phyloP scores from a whole-genome alignment of 2,888 invertebrate species.

The Caenorhabditis sp. region DNA sequence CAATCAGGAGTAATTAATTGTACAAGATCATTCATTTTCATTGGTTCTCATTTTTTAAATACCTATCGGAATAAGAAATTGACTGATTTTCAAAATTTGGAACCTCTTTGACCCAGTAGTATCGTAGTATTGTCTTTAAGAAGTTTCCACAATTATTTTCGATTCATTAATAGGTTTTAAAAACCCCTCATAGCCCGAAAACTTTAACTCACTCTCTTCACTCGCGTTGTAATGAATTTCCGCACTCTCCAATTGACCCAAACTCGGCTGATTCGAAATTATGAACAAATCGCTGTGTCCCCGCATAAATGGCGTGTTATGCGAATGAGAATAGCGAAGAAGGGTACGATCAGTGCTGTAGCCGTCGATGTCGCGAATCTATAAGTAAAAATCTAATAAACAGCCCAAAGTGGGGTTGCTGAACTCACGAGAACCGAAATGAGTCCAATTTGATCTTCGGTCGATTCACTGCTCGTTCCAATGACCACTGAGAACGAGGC shows the following conservation, averaged over 20 bases:
- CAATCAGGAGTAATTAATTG: too few relatives aligned
- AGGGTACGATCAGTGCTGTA: conserved; percentile 24
- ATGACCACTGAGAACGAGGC: conserved; percentile 27
- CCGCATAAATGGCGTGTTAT: conserved; percentile 24
- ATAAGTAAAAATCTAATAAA: background rate
- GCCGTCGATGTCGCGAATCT: conserved; percentile 29
- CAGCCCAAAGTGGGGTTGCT: too few relatives aligned
- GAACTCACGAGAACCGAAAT: conserved; percentile 2
- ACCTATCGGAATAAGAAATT: too few relatives aligned
- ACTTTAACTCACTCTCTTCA: conserved; percentile 12
- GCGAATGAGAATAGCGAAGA: conserved; percentile 26
- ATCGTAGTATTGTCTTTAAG: too few relatives aligned
- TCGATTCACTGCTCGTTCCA: conserved; percentile 15
- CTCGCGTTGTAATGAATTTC: conserved; percentile 17
- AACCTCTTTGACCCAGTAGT: too few relatives aligned
- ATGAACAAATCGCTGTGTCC: conserved; percentile 38
- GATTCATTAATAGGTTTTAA: too few relatives aligned
- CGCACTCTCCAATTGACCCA: conserved; percentile 15
- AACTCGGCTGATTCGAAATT: conserved; percentile 30
- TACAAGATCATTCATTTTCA: too few relatives aligned
- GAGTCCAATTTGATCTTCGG: conserved; percentile 10
- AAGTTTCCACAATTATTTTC: too few relatives aligned
- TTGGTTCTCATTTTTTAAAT: too few relatives aligned
- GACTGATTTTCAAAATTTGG: too few relatives aligned
- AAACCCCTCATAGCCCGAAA: background rate